Base-by-base conservation (phyloP, 2,113 vertebrate species). In the Pandion haliaetus region DNA sequence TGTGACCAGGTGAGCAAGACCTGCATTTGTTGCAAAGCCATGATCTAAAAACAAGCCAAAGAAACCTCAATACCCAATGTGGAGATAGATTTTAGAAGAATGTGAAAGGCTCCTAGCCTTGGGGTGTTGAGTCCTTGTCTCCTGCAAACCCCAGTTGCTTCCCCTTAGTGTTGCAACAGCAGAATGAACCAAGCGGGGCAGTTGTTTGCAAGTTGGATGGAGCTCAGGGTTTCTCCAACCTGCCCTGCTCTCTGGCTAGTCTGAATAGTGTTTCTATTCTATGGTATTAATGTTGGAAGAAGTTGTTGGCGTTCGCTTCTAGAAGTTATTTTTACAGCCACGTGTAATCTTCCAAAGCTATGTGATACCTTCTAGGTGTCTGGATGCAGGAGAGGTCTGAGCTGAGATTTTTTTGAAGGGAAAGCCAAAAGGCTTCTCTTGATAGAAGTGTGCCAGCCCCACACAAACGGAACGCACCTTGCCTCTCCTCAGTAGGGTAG, bases 311-410 rank as follows among this genome's bases (percentile, higher is more conserved):
- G 0, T 89, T 94, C 17, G 10, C 84, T 86, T 45, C 58, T 50
- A 65, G 78, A 34, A 84, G 81, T 66, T 97, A 80, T 97, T 97
- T 96, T 95, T 86, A 62, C 86, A 93, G 84, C 67, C 66, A 1
- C 18, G 0, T 61, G 78, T 79, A 87, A 83, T 93, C 86, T 78
- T 87, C 86, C 1, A 0, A 26, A 93, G 88, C 57, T 89, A 55
- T 0, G 14, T 9, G 93, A 90, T 82, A 62, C 84, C 55, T 82
- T 70, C 21, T 38, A 82, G 89, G 87, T 73, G 77, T 85, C 67
- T 88, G 93, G 44, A 12, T 50, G 72, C 65, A 34, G 86, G 72
- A 81, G 76, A 55, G 32, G 32, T 88, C 63, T 0, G 9, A 73
- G 49, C 50, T 44, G 42, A 74, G 84, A 12, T 17, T 38, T 20